Evolutionary conservation across 1,140 invertebrate genomes (phyloP).

Genomic region (Lepeophtheirus salmonis): DNA sequence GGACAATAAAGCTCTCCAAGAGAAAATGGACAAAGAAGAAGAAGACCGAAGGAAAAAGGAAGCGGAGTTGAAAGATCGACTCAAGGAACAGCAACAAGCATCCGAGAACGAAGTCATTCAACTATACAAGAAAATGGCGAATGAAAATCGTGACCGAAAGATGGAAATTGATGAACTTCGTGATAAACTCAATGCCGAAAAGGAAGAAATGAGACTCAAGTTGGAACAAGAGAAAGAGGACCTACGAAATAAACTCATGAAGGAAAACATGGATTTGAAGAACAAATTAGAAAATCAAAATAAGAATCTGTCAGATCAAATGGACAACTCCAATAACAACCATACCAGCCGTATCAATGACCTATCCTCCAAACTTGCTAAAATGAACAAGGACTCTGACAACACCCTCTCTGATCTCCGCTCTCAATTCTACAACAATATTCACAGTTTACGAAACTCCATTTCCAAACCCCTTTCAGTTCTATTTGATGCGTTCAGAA

Average conservation of each 20-base stretch:
- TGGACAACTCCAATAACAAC: not conserved
- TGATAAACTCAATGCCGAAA: not conserved
- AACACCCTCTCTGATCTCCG: not conserved
- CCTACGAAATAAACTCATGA: not conserved
- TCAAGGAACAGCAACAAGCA: not conserved
- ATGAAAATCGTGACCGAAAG: constrained; percentile 10
- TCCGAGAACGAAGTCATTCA: constrained; percentile 16
- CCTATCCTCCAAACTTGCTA: not conserved
- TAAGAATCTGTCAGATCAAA: not conserved
- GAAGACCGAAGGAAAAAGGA: constrained; percentile 12
- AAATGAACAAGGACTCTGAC: not conserved
- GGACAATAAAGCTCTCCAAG: constrained; percentile 15
- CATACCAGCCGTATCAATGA: not conserved
- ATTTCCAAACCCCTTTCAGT: constrained; percentile 13
- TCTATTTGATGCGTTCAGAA: constrained; percentile 11
- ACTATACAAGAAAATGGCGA: constrained; percentile 17
- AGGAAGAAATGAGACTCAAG: not conserved
- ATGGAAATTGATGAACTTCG: constrained; percentile 14
- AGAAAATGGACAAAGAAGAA: constrained; percentile 7
- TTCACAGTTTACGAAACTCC: no score
- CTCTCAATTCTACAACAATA: not conserved
- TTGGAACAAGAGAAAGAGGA: constrained; percentile 11
- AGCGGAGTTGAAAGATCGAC: constrained; percentile 9
- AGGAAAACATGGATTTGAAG: not conserved
- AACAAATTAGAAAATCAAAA: not conserved